Evolutionary conservation across 2,113 vertebrate genomes (phyloP).

Genomic region (Gallinago jamesoni): DNA sequence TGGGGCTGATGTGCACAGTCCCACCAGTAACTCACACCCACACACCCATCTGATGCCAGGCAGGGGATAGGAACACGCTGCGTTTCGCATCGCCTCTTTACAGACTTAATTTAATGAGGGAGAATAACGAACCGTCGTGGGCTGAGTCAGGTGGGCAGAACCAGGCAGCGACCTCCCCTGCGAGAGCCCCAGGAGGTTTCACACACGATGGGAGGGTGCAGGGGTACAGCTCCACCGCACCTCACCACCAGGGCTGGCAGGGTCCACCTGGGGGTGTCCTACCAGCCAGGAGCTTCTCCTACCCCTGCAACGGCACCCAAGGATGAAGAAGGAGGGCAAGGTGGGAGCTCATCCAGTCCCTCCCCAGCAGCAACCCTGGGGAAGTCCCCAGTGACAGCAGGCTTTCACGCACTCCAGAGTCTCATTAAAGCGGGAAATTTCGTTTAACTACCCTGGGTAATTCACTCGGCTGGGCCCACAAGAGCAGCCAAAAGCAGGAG

Average conservation of each 20-base stretch:
- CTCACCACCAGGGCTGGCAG: background rate
- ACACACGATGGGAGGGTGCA: background rate
- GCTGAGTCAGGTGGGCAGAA: fast-evolving
- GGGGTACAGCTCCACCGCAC: background rate
- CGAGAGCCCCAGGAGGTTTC: background rate
- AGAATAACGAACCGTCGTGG: background rate
- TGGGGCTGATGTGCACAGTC: fast-evolving
- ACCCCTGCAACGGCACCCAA: background rate
- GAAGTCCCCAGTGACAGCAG: background rate
- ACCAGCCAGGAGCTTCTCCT: background rate
- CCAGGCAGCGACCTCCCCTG: fast-evolving
- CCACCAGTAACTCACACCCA: background rate
- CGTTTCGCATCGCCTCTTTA: fast-evolving
- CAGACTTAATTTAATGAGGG: background rate
- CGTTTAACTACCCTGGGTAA: background rate
- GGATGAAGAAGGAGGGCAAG: background rate
- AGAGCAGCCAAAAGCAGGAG: background rate
- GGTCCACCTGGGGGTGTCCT: background rate
- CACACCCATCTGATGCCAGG: fast-evolving
- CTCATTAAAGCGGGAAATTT: conserved; percentile 7
- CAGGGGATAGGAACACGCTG: fast-evolving
- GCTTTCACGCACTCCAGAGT: background rate
- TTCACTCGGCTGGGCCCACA: background rate
- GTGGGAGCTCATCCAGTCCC: background rate
- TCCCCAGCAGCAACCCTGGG: background rate